Evolutionary conservation across 2,113 vertebrate genomes (phyloP).

Genomic region (Myotis brandtii): DNA sequence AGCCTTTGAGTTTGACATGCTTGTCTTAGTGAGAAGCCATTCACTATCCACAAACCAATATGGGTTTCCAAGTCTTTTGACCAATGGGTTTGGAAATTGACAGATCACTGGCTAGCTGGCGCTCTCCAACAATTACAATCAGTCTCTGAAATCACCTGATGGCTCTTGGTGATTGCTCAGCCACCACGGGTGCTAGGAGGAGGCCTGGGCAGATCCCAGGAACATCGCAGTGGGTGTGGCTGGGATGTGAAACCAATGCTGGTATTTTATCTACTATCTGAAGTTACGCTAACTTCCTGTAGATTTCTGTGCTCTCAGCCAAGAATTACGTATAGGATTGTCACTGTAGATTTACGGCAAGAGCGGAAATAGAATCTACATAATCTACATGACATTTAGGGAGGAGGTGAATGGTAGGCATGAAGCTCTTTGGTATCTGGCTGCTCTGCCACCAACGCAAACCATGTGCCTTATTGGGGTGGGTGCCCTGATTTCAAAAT

Average conservation of each 20-base stretch:
- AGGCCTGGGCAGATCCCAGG: background rate
- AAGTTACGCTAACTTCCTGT: background rate
- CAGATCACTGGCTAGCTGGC: background rate
- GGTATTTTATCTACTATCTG: background rate
- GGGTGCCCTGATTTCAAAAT: background rate
- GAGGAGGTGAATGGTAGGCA: background rate
- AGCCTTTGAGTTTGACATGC: too few relatives aligned
- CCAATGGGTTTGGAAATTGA: background rate
- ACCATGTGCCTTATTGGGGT: background rate
- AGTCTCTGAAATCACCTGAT: conserved; percentile 3
- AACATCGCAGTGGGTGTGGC: background rate
- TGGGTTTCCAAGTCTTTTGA: background rate
- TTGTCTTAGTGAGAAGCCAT: background rate
- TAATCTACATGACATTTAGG: background rate
- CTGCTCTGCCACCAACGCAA: background rate
- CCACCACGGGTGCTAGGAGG: background rate
- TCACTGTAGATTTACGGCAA: background rate
- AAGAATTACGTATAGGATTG: background rate
- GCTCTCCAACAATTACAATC: conserved; percentile 28
- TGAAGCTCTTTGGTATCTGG: background rate
- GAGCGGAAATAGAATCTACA: background rate
- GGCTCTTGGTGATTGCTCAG: background rate
- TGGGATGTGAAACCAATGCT: background rate
- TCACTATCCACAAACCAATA: background rate
- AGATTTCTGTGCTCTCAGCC: background rate